Evolutionary conservation across 1,140 invertebrate genomes (phyloP).

Genomic region (Cotesia vestalis): DNA sequence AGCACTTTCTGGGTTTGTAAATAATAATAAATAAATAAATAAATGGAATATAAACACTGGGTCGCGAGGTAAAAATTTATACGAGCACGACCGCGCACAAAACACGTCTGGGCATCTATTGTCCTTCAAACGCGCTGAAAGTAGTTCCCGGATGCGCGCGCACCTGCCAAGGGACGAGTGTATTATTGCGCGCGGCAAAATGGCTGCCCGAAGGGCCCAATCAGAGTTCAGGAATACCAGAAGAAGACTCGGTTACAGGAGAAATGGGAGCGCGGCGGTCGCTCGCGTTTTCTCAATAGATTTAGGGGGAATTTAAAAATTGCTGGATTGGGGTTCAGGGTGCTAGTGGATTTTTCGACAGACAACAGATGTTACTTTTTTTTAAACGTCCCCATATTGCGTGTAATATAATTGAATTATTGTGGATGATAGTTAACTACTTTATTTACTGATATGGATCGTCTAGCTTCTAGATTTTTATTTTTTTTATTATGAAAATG

Average conservation of each 20-base stretch:
- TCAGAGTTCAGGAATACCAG: constrained; percentile 24
- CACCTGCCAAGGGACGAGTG: constrained; percentile 49
- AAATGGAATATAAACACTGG: constrained; percentile 44
- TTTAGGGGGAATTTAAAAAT: constrained; percentile 29
- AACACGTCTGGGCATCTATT: constrained; percentile 65
- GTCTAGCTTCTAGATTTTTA: constrained; percentile 21
- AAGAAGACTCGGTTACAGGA: constrained; percentile 22
- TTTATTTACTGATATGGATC: no score
- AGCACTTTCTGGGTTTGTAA: constrained; percentile 35
- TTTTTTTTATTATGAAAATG: no score
- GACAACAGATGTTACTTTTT: constrained; percentile 34
- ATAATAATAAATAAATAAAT: constrained; percentile 1
- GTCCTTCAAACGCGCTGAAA: constrained; percentile 65
- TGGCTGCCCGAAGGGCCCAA: constrained; percentile 43
- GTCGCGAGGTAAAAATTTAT: constrained; percentile 41
- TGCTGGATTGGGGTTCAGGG: neutral
- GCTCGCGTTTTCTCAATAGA: constrained; percentile 20
- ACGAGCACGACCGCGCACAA: constrained; percentile 63
- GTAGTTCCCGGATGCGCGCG: constrained; percentile 64
- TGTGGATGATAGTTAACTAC: constrained; percentile 1
- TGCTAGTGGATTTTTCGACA: constrained; percentile 3
- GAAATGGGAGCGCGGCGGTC: constrained; percentile 30
- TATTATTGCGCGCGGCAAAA: constrained; percentile 48
- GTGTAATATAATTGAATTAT: constrained; percentile 4
- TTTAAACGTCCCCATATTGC: neutral